Base-by-base conservation (phyloP, 2,888 invertebrate species). In the Eupithecia subfuscata region DNA sequence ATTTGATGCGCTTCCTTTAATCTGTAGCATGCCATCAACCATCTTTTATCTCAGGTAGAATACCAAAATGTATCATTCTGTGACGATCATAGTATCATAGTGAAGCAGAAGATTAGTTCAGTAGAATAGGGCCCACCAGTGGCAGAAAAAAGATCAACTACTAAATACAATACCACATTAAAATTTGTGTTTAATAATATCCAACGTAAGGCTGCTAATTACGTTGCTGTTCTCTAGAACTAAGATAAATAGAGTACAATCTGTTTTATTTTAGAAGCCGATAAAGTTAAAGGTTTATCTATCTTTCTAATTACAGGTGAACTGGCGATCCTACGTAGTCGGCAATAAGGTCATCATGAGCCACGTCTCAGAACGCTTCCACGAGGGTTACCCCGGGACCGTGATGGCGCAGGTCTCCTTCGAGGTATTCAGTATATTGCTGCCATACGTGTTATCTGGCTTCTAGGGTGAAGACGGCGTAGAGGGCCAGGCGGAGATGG, bases 311-410 rank as follows among this genome's bases (percentile, higher is more conserved):
- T 70, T 76, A 12, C 81, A 95, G 94, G 96, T 96, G 16, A 94
- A 97, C 80, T 98, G 98, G 98, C 93, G 96, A 25, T 95, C 96
- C 4, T 92, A 95, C 81, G 95, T 96, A 0, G 90, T 90, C 56
- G 96, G 95, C 0, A 95, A 94, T 69, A 96, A 95, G 80, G 96
- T 98, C 0, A 95, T 96, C 1, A 96, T 99, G 95, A 96, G 96
- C 63, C 97, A 98, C 84, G 91, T 96, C 1, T 98, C 98, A 69
- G 95, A 96, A 8, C 97, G 98, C 82, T 96, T 97, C 16, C 97
- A 98, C 84, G 98, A 99, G 90, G 98, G 98, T 0, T 99, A 97
- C 90, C 99, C 99, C 0, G 99, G 99, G 0, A 96, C 96, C 65
- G 94, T 99, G 14, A 95, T 96, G 81, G 96, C 96, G 0, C 96